These are phyloP conservation scores for Julus scandinavius DNA, from an alignment of 2,888 invertebrate species.

Conservation along the genomic window DNA sequence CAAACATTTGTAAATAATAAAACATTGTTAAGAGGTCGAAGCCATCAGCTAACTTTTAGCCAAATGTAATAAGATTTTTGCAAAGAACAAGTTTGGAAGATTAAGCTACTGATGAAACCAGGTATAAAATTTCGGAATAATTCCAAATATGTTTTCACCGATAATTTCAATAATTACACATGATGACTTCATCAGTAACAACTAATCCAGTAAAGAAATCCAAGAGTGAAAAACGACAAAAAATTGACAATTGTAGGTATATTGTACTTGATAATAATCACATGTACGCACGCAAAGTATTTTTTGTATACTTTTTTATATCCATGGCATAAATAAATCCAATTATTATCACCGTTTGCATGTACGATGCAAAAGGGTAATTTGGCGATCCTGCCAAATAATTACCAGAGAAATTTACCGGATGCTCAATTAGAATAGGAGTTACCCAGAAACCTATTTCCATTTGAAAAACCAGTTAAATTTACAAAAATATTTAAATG, in stretches of 20 bases:
- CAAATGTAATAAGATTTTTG: background rate
- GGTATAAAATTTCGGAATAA: background rate
- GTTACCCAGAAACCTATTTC: background rate
- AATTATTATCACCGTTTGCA: background rate
- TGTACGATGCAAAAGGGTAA: background rate
- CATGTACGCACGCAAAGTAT: background rate
- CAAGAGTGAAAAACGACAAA: background rate
- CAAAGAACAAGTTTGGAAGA: background rate
- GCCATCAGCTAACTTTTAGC: background rate
- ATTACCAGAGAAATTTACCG: background rate
- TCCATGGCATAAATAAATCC: constrained; percentile 7
- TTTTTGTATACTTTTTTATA: background rate
- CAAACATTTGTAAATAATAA: background rate
- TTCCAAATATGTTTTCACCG: background rate
- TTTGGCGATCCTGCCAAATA: background rate
- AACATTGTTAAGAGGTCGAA: background rate
- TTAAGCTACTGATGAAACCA: background rate
- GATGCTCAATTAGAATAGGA: constrained; percentile 10
- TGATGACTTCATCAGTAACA: background rate
- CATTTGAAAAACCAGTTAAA: constrained; percentile 3
- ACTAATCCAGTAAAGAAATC: background rate
- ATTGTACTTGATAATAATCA: background rate
- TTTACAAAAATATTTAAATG: background rate
- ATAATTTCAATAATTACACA: background rate
- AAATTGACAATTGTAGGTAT: background rate